Base-by-base conservation (phyloP, 2,888 invertebrate genomes). In the Diaperis boleti region DNA sequence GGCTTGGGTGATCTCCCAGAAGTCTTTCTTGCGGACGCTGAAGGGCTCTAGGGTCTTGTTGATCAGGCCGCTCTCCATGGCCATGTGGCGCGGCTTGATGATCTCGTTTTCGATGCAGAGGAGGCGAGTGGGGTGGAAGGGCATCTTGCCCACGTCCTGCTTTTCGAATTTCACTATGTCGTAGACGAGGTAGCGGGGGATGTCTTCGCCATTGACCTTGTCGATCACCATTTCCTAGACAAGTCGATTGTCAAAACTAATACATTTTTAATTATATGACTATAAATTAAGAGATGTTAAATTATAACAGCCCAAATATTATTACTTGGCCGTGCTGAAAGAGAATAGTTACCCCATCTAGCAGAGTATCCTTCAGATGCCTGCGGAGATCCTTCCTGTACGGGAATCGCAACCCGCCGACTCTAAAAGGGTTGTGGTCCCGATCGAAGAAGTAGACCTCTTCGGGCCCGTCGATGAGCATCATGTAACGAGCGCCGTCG, bases 171-270 rank as follows among this genome's bases (percentile, higher is more conserved):
- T 87, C 26, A 99, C 87, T 55, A 98, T 91, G 77, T 99, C 99
- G 77, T 99, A 99, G 37, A 95, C 94, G 64, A 99, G 86, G 81
- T 92, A 98, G 39, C 99, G 86, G 0, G 97, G 96, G 71, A 91
- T 89, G 62, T 88, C 86, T 72, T 86, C 82, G 0, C 90, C 92
- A 6, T 88, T 81, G 8, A 90, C 91, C 82, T 89, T 91, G 78
- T 98, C 98, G 67, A 96, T 89, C 7, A 98, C 96, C 96, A 98
- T 95, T 87, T 98, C 98, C 96, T 96, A 11, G n/a, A n/a, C n/a
- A n/a, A n/a, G n/a, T n/a, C n/a, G n/a, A n/a, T n/a, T n/a, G n/a
- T n/a, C n/a, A n/a, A n/a, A n/a, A n/a, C n/a, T 7, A 26, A 54
- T n/a, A 22, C 20, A 22, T 6, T 18, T 2, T 26, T 26, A 3